Conservation (phyloP, 2,888 invertebrate genomes). For the Siphonodentalium dalli region DNA sequence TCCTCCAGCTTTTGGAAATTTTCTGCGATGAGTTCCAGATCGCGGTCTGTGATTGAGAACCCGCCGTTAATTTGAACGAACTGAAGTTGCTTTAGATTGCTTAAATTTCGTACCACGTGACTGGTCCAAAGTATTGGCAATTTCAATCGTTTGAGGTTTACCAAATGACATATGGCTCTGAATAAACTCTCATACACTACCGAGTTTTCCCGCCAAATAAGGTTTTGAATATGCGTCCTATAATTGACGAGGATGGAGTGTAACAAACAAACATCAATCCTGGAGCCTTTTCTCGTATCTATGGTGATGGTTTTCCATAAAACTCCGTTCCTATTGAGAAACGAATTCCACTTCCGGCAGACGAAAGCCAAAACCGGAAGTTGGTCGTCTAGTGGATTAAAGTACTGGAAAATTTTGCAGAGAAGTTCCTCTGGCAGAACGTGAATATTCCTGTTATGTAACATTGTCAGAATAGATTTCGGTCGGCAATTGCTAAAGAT, state of each 20-base stretch:
- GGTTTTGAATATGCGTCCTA: conserved; percentile 42
- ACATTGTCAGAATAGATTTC: no score
- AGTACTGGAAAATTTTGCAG: conserved; percentile 38
- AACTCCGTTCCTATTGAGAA: conserved; percentile 35
- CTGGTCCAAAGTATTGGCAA: conserved; percentile 50
- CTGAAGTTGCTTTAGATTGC: conserved; percentile 33
- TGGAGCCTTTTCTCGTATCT: conserved; percentile 35
- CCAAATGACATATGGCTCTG: conserved; percentile 36
- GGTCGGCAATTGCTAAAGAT: no score
- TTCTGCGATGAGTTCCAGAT: conserved; percentile 33
- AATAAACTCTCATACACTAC: conserved; percentile 47
- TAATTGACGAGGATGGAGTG: conserved; percentile 42
- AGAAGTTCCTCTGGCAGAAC: conserved; percentile 45
- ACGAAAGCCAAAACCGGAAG: conserved; percentile 40
- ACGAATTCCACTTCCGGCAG: conserved; percentile 43
- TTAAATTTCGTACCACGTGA: conserved; percentile 38
- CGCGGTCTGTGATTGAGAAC: conserved; percentile 37
- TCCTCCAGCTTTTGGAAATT: conserved; percentile 38
- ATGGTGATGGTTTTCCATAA: conserved; percentile 42
- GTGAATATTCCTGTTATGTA: conserved; percentile 29
- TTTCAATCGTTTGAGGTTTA: conserved; percentile 36
- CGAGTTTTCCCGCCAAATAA: conserved; percentile 46
- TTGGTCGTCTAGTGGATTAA: conserved; percentile 41
- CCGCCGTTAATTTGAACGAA: conserved; percentile 48
- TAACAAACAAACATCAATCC: conserved; percentile 41